Evolutionary conservation across 1,140 invertebrate genomes (phyloP), one percentile per base, ranked within the genome.

Genomic region (Meloidogyne exigua): DNA sequence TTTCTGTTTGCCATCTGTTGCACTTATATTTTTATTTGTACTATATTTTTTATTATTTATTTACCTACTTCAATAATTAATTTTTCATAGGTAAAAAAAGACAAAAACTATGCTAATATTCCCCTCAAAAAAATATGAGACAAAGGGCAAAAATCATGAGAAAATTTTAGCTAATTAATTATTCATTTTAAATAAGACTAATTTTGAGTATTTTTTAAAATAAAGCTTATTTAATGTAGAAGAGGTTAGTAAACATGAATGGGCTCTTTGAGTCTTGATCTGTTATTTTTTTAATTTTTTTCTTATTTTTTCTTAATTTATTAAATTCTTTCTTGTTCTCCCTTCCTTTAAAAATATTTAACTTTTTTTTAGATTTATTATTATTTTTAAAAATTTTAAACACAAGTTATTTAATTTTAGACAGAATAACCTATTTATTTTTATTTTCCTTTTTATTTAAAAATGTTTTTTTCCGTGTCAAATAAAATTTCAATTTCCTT

Each of bases 401-500:
- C 13, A 49, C 13, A 49, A 44, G 13, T 49, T 49, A n/a, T 49
- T 49, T n/a, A 9, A 7, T 57, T n/a, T n/a, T 44, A 15, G 4
- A 44, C 0, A n/a, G 18, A 57, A n/a, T 57, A n/a, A 49, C 13
- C 18, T n/a, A n/a, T 44, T 44, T 44, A 57, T 57, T 57, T 57
- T 57, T n/a, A n/a, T n/a, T 57, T 57, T 57, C n/a, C 4, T 9
- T 57, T 57, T 57, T 57, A 57, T 57, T 57, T 49, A 18, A 18
- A 49, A 10, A 18, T 49, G 7, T 49, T 18, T 49, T 49, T 49
- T 57, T 12, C 18, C 44, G 1, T 49, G 44, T 57, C 18, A 57
- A 57, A 57, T 57, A 57, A 57, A 57, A 57, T 57, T 57, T 57
- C 49, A 57, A 57, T 57, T 57, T 57, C 18, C 49, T 57, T 57